Evolutionary conservation across 2,797 vertebrate species (phyloP), one percentile per base, ranked within the genome.

Genomic region (Bradypodion pumilum): DNA sequence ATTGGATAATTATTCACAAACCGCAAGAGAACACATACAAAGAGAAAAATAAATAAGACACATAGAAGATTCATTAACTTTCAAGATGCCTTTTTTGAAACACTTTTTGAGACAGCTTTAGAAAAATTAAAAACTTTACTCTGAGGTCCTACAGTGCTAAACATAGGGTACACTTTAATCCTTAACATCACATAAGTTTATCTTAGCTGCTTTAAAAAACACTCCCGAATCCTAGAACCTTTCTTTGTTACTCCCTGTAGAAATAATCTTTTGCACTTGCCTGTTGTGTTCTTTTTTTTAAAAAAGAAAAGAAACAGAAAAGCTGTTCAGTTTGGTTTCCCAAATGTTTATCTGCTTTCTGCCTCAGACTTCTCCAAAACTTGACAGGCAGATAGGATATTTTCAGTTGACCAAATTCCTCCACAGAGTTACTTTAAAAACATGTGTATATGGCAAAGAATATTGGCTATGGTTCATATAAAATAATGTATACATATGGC

Each of bases 1-100:
- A 95, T 95, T 95, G 92, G 90, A 91, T 72, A 93, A 87, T 93
- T 93, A 93, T 90, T 88, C 90, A 94, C 87, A 94, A 92, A 92
- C 91, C 76, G 92, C 87, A 90, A 91, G 78, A 82, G 85, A 93
- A 79, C 0, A 93, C 78, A 89, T 93, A 92, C 93, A 94, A 86
- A 81, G 75, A 78, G 66, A 72, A 85, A 82, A 85, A 68, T 60
- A 90, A 9, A 86, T 78, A 84, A 75, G 85, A 74, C 90, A 91
- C 78, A 92, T 91, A 86, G 74, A 81, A 78, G 88, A 85, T 86
- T 91, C 78, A 93, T 89, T 94, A 63, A 88, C 52, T 75, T 92
- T 88, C 82, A 75, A 89, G 81, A 80, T 86, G 2, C 68, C 74
- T 74, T 52, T 90, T 85, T 83, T 68, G 73, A 59, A 90, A 80